Evolutionary conservation across 2,797 vertebrate genomes (phyloP).

Genomic region (Tapera naevia): DNA sequence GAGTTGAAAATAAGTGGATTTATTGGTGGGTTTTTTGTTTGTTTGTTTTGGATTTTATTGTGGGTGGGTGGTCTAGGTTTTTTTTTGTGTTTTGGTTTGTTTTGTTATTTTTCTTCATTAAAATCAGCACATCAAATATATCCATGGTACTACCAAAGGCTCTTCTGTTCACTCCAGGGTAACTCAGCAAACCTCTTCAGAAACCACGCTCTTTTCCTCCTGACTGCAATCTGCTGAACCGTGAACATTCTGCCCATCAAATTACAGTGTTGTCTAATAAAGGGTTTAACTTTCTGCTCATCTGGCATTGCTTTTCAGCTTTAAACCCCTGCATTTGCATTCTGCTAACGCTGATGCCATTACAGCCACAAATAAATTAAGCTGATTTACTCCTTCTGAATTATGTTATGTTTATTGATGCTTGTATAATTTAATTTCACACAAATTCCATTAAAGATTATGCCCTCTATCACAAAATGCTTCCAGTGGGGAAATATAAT

Average conservation of each 20-base stretch:
- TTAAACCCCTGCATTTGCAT: constrained; percentile 82
- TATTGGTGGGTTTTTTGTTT: neutral
- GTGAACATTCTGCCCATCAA: constrained; percentile 85
- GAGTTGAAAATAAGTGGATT: neutral
- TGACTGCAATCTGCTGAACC: constrained; percentile 66
- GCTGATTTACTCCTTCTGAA: constrained; percentile 90
- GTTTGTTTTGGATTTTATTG: neutral
- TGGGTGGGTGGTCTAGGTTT: neutral
- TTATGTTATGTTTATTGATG: constrained; percentile 92
- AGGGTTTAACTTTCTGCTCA: constrained; percentile 89
- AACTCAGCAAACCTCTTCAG: constrained; percentile 58
- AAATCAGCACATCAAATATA: neutral
- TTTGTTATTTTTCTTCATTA: neutral
- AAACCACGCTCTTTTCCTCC: constrained; percentile 52
- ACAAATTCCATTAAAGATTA: constrained; percentile 92
- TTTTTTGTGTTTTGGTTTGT: neutral
- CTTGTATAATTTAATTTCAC: constrained; percentile 92
- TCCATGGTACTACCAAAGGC: constrained; percentile 66
- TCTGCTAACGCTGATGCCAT: constrained; percentile 79
- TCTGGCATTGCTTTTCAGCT: constrained; percentile 84
- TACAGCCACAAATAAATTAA: constrained; percentile 87
- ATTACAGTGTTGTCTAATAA: constrained; percentile 88
- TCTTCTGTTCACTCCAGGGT: constrained; percentile 72
- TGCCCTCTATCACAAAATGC: constrained; percentile 78
- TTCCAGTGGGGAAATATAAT: constrained; percentile 85